Percentiles rank a stretch among this genome's conserved stretches.
These are phyloP conservation scores for Micromussa lordhowensis DNA, from an alignment of 92 coral and sea anemone species.

Conservation along the genomic window DNA sequence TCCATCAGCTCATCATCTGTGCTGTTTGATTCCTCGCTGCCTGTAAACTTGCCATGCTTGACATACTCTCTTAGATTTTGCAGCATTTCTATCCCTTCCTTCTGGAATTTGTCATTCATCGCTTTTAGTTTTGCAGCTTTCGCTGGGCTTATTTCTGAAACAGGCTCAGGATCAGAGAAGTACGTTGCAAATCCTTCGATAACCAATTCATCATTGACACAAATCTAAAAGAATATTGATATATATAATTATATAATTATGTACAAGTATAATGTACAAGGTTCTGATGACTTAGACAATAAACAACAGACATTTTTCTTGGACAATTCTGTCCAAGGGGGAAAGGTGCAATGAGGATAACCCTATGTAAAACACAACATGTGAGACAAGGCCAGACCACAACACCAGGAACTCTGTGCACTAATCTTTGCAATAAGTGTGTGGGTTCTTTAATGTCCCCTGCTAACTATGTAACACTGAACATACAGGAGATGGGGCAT, in stretches of 20 bases:
- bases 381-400: too few relatives aligned
- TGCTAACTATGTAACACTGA: too few relatives aligned
- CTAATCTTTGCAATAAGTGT: too few relatives aligned
- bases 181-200: constrained; percentile 79
- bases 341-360: too few relatives aligned
- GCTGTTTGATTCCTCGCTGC: constrained; percentile 51
- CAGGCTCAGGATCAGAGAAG: constrained; percentile 33
- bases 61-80: constrained; percentile 61
- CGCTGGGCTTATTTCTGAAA: constrained; percentile 47
- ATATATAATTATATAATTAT: too few relatives aligned
- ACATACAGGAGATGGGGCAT: too few relatives aligned
- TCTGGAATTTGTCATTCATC: constrained; percentile 69
- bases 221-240: constrained; percentile 52
- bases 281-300: too few relatives aligned
- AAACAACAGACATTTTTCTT: too few relatives aligned
- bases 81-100: constrained; percentile 64
- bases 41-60: constrained; percentile 38
- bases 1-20: constrained; percentile 49
- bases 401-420: too few relatives aligned
- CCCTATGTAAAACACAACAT: too few relatives aligned
- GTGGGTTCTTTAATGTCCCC: too few relatives aligned
- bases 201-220: constrained; percentile 92
- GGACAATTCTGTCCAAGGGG: too few relatives aligned
- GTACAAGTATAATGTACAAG: background rate
- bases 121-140: constrained; percentile 63